Conservation (phyloP, 2,888 invertebrate species). For the Pseudeuparius sepicola region DNA sequence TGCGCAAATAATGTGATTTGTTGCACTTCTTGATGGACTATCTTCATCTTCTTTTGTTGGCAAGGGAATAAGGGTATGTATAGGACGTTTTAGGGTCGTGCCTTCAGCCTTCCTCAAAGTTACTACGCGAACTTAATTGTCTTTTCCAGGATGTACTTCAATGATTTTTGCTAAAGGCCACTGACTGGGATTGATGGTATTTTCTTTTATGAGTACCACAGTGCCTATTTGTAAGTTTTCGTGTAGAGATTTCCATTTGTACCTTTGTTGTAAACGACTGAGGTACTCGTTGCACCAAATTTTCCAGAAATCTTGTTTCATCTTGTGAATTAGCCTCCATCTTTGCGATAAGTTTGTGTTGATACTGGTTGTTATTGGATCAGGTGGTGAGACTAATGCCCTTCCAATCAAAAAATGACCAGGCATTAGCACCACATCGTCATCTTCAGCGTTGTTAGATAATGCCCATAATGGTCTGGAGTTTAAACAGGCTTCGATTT, state of each 20-base stretch:
- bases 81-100: too few relatives aligned
- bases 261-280: constrained; percentile 5
- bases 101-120: too few relatives aligned
- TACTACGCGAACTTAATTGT: too few relatives aligned
- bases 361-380: constrained; percentile 2
- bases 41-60: too few relatives aligned
- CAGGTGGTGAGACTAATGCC: constrained; percentile 4
- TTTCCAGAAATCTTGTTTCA: constrained; percentile 13
- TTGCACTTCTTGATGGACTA: too few relatives aligned
- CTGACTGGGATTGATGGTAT: too few relatives aligned
- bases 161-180: too few relatives aligned
- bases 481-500: constrained; percentile 12
- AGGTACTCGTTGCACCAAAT: constrained; percentile 8
- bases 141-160: too few relatives aligned
- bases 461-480: too few relatives aligned
- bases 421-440: constrained; percentile 1
- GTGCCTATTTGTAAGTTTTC: not conserved
- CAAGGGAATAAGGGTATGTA: too few relatives aligned
- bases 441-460: constrained; percentile 8
- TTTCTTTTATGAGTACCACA: constrained; percentile 1
- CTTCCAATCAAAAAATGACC: constrained; percentile 13
- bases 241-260: constrained; percentile 11
- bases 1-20: too few relatives aligned
- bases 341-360: constrained; percentile 2
- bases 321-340: constrained; percentile 11